Conservation (phyloP, 2,888 invertebrate species). For the Octonoba sinensis region DNA sequence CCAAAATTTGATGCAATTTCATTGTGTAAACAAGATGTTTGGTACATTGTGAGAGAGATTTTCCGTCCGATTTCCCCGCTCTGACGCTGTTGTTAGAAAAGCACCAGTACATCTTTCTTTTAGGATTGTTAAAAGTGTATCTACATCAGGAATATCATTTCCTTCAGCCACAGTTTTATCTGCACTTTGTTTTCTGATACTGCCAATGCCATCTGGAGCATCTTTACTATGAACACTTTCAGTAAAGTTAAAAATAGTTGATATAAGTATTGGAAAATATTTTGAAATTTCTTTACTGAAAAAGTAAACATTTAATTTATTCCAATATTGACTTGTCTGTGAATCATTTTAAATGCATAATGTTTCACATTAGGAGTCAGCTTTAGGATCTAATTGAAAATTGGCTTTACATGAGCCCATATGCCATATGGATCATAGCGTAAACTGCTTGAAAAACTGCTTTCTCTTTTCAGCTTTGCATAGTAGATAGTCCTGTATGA, state of each 20-base stretch:
- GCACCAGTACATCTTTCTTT: constrained; percentile 6
- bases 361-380: not conserved
- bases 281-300: not conserved
- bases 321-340: not conserved
- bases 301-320: constrained; percentile 1
- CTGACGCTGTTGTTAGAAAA: not conserved
- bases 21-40: constrained; percentile 2
- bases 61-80: not conserved
- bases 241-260: not conserved
- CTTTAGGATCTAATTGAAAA: not conserved
- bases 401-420: constrained; percentile 9
- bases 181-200: constrained; percentile 1
- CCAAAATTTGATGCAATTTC: not conserved
- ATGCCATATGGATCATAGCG: constrained; percentile 1
- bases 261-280: not conserved
- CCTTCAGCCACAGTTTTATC: constrained; percentile 10
- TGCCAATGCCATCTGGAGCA: constrained; percentile 2
- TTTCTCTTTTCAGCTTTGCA: not conserved
- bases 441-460: not conserved
- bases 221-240: not conserved
- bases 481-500: constrained; percentile 1
- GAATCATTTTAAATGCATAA: not conserved
- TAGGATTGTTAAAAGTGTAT: constrained; percentile 1
- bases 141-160: constrained; percentile 8
- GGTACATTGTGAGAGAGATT: not conserved